These are phyloP conservation scores for Norana najaformis DNA, from an alignment of 2,888 invertebrate species.

Conservation along the genomic window DNA sequence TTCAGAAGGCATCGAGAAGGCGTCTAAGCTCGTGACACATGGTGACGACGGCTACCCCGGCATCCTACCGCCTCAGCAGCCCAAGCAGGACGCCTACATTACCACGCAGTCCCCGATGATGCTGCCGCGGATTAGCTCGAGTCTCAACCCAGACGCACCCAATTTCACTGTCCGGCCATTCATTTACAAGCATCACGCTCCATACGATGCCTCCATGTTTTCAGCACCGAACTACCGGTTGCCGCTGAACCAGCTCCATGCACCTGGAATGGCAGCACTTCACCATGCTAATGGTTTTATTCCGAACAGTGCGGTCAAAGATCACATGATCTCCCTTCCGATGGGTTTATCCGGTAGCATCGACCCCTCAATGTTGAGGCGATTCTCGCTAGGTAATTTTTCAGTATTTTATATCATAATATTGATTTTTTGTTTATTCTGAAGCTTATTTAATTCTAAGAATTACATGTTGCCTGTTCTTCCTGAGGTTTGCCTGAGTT, in stretches of 20 bases:
- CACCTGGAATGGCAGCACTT: neutral
- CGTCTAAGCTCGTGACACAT: neutral
- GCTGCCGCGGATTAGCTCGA: constrained; percentile 63
- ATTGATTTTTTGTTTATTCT: neutral
- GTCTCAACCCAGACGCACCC: constrained; percentile 80
- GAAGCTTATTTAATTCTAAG: neutral
- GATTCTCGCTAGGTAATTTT: constrained; percentile 21
- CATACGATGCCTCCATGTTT: neutral
- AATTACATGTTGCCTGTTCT: neutral
- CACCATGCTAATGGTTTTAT: constrained; percentile 24
- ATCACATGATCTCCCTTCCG: neutral
- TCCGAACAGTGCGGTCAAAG: constrained; percentile 19
- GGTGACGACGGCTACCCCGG: neutral
- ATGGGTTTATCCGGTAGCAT: constrained; percentile 14
- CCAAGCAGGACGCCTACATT: constrained; percentile 53
- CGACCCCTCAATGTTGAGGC: neutral
- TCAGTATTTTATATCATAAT: neutral
- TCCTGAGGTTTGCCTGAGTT: too few relatives aligned
- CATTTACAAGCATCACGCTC: neutral
- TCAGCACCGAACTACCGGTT: neutral
- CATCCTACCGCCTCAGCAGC: neutral
- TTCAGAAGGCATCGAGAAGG: constrained; percentile 22
- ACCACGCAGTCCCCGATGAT: constrained; percentile 60
- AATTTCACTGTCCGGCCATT: constrained; percentile 67
- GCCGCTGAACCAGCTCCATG: neutral